Conservation (phyloP, 2,888 invertebrate species). For the Eupithecia pulchellata region DNA sequence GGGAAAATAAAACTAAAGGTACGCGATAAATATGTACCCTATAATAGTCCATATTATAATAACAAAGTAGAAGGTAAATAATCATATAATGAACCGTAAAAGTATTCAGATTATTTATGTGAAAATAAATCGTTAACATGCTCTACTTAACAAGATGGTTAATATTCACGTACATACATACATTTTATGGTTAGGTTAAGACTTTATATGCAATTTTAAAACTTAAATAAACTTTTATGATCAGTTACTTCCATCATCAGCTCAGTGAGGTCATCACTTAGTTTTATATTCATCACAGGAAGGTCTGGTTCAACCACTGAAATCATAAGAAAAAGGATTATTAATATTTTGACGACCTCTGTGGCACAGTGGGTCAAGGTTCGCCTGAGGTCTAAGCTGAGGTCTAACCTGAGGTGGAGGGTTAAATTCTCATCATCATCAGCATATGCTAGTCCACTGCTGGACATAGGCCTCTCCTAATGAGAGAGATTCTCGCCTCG, state of each 20-base stretch:
- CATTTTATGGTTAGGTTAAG: neutral
- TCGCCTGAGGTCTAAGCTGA: no score
- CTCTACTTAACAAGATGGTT: neutral
- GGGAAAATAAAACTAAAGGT: no score
- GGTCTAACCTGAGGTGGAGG: no score
- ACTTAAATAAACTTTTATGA: conserved; percentile 48
- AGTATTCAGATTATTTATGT: neutral
- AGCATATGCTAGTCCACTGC: no score
- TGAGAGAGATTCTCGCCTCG: no score
- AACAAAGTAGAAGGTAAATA: no score
- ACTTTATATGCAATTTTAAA: conserved; percentile 14
- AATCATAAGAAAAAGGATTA: neutral
- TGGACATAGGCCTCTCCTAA: no score
- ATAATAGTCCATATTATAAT: no score
- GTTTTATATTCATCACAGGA: conserved; percentile 59
- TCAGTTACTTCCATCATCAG: conserved; percentile 61
- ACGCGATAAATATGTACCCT: no score
- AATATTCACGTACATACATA: neutral
- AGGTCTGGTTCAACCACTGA: conserved; percentile 42
- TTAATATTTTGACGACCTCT: neutral
- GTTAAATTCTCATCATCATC: no score
- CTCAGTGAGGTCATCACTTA: conserved; percentile 64
- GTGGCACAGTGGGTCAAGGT: no score
- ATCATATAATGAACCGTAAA: neutral
- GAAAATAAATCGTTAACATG: neutral